A percentile compares a stretch with the other conserved stretches of the same genome.
Evolutionary conservation across 2,797 vertebrate genomes (phyloP).

Genomic region (Aplochiton taeniatus): DNA sequence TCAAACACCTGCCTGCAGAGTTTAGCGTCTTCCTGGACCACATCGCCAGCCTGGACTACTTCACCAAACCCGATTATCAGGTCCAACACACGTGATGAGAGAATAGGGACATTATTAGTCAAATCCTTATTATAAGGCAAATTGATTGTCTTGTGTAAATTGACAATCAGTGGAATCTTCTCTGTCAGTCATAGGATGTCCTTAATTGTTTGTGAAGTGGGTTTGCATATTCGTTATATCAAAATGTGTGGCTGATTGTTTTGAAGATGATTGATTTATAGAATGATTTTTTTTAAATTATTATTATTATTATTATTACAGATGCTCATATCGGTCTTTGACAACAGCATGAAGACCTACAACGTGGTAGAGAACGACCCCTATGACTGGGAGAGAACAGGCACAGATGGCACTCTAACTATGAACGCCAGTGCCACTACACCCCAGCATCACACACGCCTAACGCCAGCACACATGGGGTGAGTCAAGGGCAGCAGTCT

Average conservation of each 20-base stretch:
- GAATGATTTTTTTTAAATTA: not conserved
- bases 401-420: slow-evolving; percentile 86
- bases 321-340: slow-evolving; percentile 96
- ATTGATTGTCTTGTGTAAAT: too few relatives aligned
- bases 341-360: slow-evolving; percentile 95
- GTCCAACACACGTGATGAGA: slow-evolving; percentile 57
- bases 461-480: slow-evolving; percentile 95
- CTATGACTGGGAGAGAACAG: slow-evolving; percentile 96
- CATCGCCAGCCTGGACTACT: slow-evolving; percentile 92
- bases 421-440: slow-evolving; percentile 87
- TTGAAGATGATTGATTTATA: too few relatives aligned
- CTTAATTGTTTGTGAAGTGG: too few relatives aligned
- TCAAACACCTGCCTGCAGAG: slow-evolving; percentile 95
- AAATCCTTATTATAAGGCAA: too few relatives aligned
- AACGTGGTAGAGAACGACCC: slow-evolving; percentile 94
- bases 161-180: too few relatives aligned
- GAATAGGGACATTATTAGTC: too few relatives aligned
- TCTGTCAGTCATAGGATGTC: too few relatives aligned
- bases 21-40: slow-evolving; percentile 94
- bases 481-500: slow-evolving; percentile 51
- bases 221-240: too few relatives aligned
- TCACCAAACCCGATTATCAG: slow-evolving; percentile 98
- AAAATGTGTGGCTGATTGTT: too few relatives aligned
- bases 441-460: slow-evolving; percentile 92
- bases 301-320: slow-evolving; percentile 53